Conservation (phyloP, 2,888 invertebrate species). For the Torymus auratus region DNA sequence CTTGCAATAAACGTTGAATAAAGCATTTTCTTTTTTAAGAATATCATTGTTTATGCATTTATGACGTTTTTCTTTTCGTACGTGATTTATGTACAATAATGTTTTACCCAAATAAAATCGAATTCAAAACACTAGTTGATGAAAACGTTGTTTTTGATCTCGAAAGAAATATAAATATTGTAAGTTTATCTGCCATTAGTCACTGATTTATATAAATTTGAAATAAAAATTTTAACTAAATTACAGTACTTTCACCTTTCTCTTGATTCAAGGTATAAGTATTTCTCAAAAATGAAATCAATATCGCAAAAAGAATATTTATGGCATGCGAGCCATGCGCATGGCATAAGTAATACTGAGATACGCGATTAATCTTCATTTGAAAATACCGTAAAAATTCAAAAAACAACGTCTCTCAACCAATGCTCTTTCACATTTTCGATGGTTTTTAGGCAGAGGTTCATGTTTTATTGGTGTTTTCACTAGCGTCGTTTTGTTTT, state of each 20-base stretch:
- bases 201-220: too few relatives aligned
- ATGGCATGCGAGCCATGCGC: too few relatives aligned
- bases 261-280: too few relatives aligned
- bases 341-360: too few relatives aligned
- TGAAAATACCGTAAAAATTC: slow-evolving; percentile 8
- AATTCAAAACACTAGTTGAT: neutral
- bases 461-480: slow-evolving; percentile 47
- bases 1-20: slow-evolving; percentile 35
- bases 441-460: slow-evolving; percentile 43
- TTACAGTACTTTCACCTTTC: too few relatives aligned
- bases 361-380: neutral
- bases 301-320: too few relatives aligned
- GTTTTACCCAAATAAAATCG: slow-evolving; percentile 35
- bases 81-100: slow-evolving; percentile 39
- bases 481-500: slow-evolving; percentile 18
- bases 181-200: too few relatives aligned
- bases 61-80: slow-evolving; percentile 27
- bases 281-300: too few relatives aligned
- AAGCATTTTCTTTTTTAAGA: slow-evolving; percentile 31
- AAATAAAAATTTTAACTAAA: too few relatives aligned
- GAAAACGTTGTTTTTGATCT: neutral
- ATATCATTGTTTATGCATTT: slow-evolving; percentile 34
- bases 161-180: too few relatives aligned
- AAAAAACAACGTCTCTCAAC: slow-evolving; percentile 12
- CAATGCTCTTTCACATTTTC: slow-evolving; percentile 20